These are phyloP conservation scores for Desmodus rotundus DNA, from an alignment of 2,113 vertebrate genomes.

Conservation along the genomic window DNA sequence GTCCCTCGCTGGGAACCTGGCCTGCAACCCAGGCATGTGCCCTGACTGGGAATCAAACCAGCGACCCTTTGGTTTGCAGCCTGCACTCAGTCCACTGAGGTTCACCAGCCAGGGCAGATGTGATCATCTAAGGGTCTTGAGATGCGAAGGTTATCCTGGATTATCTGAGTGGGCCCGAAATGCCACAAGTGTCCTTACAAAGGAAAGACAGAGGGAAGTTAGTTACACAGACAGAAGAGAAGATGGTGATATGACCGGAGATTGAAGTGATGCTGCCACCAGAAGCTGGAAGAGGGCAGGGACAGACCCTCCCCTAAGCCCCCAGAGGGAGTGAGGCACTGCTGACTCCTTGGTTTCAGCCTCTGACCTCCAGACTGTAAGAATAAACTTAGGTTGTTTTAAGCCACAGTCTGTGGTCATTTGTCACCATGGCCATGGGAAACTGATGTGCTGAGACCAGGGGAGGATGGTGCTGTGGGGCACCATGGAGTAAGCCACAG, in stretches of 20 bases:
- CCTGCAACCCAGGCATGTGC: no score
- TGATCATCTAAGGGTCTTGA: background rate
- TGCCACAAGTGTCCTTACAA: background rate
- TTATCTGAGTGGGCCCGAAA: background rate
- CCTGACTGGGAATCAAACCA: no score
- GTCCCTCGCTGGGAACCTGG: no score
- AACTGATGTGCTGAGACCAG: background rate
- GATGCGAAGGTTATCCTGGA: background rate
- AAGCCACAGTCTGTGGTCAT: background rate
- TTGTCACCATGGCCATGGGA: no score
- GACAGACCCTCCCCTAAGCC: background rate
- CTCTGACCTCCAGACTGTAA: background rate
- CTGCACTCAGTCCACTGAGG: no score
- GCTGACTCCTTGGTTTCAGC: background rate
- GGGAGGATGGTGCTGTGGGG: accelerated
- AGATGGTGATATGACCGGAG: background rate
- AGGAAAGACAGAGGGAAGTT: background rate
- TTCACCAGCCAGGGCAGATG: no score
- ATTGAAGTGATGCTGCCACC: background rate
- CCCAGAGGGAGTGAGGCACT: accelerated
- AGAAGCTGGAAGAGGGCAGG: no score
- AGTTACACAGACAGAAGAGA: background rate
- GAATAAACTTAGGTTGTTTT: background rate
- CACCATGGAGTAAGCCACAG: accelerated
- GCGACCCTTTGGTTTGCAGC: no score